These are phyloP conservation scores for Collichthys lucidus DNA, from an alignment of 2,113 vertebrate genomes.

Conservation along the genomic window DNA sequence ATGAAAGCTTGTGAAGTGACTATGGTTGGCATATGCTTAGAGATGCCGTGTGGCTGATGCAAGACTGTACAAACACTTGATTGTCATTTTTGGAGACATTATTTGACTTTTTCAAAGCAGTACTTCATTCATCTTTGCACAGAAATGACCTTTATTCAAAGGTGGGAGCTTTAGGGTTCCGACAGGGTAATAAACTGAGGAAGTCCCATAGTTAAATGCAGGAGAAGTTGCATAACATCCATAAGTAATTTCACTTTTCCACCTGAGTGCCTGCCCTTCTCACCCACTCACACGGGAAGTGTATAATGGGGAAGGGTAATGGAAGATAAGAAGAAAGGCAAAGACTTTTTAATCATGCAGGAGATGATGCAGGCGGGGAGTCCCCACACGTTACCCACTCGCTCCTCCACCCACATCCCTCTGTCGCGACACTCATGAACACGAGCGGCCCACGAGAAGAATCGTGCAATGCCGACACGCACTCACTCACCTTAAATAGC, in stretches of 20 bases:
- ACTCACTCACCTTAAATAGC: not conserved
- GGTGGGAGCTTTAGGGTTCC: not conserved
- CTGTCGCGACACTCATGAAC: not conserved
- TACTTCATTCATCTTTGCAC: not conserved
- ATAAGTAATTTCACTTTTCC: conserved; percentile 49
- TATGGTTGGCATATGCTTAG: not conserved
- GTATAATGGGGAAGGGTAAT: conserved; percentile 20
- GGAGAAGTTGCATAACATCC: conserved; percentile 44
- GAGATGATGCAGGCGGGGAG: conserved; percentile 50
- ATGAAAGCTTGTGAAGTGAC: not conserved
- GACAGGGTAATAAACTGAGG: not conserved
- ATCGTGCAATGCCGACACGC: not conserved
- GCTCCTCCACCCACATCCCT: not conserved
- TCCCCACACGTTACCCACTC: conserved; percentile 11
- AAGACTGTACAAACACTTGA: not conserved
- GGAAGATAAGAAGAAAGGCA: conserved; percentile 29
- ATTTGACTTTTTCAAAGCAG: conserved; percentile 2
- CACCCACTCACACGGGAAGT: conserved; percentile 35
- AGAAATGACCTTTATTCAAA: conserved; percentile 1
- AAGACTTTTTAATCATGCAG: conserved; percentile 56
- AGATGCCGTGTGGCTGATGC: not conserved
- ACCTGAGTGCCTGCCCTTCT: conserved; percentile 19
- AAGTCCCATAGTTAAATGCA: conserved; percentile 22
- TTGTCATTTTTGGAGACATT: conserved; percentile 2
- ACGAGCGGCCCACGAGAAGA: not conserved